Percentiles rank a stretch among this genome's conserved stretches.
phyloP scores from a whole-genome alignment of 2,797 vertebrate species.

The Sebastes alutus region DNA sequence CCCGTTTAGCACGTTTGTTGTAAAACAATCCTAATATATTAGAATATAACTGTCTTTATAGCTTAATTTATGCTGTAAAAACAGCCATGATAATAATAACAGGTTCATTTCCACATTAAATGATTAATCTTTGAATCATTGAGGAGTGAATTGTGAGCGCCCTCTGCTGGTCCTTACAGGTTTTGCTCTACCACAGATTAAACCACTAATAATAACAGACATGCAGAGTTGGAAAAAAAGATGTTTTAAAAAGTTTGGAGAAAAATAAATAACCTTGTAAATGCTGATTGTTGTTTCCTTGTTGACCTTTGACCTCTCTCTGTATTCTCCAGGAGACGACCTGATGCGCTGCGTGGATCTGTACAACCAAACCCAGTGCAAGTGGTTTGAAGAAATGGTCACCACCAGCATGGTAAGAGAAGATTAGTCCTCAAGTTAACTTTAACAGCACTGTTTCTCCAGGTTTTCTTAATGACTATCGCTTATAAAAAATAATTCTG shows the following conservation, averaged over 20 bases:
- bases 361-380: constrained; percentile 97
- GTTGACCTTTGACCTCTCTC: constrained; percentile 6
- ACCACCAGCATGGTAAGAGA: constrained; percentile 91
- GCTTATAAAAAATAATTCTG: not conserved
- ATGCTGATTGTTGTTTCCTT: not conserved
- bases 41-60: not conserved
- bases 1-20: not conserved
- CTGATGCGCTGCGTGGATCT: constrained; percentile 97
- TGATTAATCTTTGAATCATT: not conserved
- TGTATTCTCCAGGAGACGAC: constrained; percentile 87
- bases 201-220: not conserved
- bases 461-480: not conserved
- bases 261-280: not conserved
- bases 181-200: not conserved
- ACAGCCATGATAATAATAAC: not conserved
- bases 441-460: not conserved
- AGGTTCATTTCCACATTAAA: not conserved
- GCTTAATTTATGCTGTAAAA: not conserved
- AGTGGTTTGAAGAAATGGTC: constrained; percentile 99
- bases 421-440: not conserved
- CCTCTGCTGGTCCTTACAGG: constrained; percentile 52
- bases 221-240: not conserved
- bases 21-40: not conserved
- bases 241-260: not conserved
- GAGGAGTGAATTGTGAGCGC: constrained; percentile 17